Conservation (phyloP, 2,797 vertebrate genomes). For the Nannoperca obscura region DNA sequence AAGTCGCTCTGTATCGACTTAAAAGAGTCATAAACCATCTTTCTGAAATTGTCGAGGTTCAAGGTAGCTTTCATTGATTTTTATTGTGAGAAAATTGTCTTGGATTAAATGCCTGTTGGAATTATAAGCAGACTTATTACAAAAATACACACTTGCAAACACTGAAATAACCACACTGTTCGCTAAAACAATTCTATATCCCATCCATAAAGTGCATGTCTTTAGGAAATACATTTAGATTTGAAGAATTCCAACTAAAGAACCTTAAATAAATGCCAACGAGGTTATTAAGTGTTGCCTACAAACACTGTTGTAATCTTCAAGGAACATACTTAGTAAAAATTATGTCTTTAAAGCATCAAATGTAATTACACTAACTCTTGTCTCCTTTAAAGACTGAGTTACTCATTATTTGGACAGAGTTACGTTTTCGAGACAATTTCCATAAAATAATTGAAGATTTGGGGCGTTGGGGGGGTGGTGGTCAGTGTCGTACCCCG, state of each 20-base stretch:
- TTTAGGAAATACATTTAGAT: not conserved
- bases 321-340: not conserved
- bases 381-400: constrained; percentile 4
- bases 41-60: not conserved
- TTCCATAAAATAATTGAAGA: constrained; percentile 35
- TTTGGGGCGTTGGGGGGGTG: not conserved
- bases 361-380: constrained; percentile 6
- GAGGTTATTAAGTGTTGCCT: not conserved
- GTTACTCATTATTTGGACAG: not conserved
- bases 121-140: not conserved
- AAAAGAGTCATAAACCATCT: not conserved
- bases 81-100: not conserved
- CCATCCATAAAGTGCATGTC: not conserved
- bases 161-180: not conserved
- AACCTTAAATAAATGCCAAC: not conserved
- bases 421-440: not conserved
- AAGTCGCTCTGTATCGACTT: not conserved
- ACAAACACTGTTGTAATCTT: not conserved
- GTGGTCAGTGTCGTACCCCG: not conserved
- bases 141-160: not conserved
- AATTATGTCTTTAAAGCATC: constrained; percentile 9
- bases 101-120: not conserved
- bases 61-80: not conserved
- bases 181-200: not conserved
- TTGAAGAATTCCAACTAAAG: not conserved